phyloP scores from a whole-genome alignment of 2,797 vertebrate genomes.

The Odontamblyopus lacepedii region DNA sequence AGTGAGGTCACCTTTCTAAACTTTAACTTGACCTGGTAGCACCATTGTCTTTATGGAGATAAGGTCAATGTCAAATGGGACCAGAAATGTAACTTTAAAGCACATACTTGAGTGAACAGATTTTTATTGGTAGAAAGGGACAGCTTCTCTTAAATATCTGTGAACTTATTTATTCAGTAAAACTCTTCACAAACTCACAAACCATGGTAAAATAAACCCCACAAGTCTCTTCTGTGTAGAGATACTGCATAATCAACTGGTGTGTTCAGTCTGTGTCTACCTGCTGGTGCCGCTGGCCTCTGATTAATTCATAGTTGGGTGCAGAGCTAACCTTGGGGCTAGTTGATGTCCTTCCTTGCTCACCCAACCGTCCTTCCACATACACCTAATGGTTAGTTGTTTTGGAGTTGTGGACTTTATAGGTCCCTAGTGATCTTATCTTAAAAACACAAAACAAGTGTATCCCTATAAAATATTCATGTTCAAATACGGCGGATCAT shows the following conservation, averaged over 20 bases:
- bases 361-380: slow-evolving; percentile 31
- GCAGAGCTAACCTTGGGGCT: slow-evolving; percentile 21
- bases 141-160: neutral
- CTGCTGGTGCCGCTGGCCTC: slow-evolving; percentile 15
- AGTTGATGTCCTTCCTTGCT: slow-evolving; percentile 29
- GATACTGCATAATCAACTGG: slow-evolving; percentile 12
- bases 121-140: neutral
- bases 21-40: too few species aligned
- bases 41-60: too few species aligned
- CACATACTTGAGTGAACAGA: too few species aligned
- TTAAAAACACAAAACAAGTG: slow-evolving; percentile 3
- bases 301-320: slow-evolving; percentile 43
- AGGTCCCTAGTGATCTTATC: slow-evolving; percentile 27
- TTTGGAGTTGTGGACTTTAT: slow-evolving; percentile 26
- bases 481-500: neutral
- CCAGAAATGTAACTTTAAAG: too few species aligned
- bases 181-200: neutral
- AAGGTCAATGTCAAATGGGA: too few species aligned
- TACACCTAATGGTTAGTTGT: slow-evolving; percentile 21
- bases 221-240: slow-evolving; percentile 8
- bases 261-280: slow-evolving; percentile 8
- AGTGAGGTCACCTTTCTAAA: too few species aligned
- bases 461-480: neutral
- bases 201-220: slow-evolving; percentile 11
- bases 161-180: neutral